Percentiles rank a stretch among this genome's conserved stretches.
Conservation (phyloP, 2,888 invertebrate genomes). For the Melinopterus prodromus region DNA sequence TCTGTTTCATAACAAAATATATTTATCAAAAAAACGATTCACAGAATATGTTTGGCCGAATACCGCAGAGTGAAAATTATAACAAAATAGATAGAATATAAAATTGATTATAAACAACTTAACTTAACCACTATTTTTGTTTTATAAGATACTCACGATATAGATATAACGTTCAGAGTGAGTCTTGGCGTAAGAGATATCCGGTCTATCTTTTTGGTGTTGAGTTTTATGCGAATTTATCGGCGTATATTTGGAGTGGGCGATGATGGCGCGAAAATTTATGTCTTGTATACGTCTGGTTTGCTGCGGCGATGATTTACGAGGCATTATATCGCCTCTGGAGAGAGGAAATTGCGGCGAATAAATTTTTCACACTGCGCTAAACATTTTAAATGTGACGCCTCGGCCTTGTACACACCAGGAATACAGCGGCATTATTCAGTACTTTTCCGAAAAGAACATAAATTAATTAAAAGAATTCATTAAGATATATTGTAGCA, state of each 20-base stretch:
- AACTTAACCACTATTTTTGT: too few relatives aligned
- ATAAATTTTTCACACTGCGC: slow-evolving; percentile 4
- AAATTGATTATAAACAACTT: too few relatives aligned
- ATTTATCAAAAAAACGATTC: too few relatives aligned
- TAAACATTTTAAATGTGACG: slow-evolving; percentile 4
- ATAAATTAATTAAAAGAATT: not conserved
- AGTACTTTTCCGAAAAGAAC: not conserved
- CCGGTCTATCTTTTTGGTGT: not conserved
- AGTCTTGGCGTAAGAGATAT: not conserved
- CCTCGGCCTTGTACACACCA: not conserved
- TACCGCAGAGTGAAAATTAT: too few relatives aligned
- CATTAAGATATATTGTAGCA: not conserved
- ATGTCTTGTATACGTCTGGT: not conserved
- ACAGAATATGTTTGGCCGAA: too few relatives aligned
- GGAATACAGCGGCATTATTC: not conserved
- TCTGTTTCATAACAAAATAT: too few relatives aligned
- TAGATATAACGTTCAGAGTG: not conserved
- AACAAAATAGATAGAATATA: too few relatives aligned
- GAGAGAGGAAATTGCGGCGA: not conserved
- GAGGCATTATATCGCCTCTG: slow-evolving; percentile 4
- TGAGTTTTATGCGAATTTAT: not conserved
- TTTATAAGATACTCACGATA: not conserved
- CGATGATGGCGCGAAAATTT: not conserved
- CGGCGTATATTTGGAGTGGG: not conserved
- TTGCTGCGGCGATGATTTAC: not conserved